phyloP scores from a whole-genome alignment of 2,797 vertebrate genomes.

The Acanthornis magna region DNA sequence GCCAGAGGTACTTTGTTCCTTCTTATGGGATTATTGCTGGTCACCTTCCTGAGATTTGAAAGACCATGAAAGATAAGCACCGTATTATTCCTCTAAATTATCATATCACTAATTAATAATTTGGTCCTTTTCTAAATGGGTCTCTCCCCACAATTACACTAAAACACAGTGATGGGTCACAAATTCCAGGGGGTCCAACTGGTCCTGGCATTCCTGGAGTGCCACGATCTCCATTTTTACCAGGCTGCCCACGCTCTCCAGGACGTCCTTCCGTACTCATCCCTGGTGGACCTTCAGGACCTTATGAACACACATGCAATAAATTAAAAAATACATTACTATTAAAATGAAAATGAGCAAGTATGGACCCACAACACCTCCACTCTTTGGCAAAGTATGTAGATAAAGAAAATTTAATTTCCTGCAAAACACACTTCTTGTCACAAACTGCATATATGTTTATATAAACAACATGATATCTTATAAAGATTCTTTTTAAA shows the following conservation, averaged over 20 bases:
- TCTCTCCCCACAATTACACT: conserved; percentile 87
- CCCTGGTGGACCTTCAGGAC: conserved; percentile 87
- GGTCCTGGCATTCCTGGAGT: conserved; percentile 85
- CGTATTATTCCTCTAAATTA: conserved; percentile 48
- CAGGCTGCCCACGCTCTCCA: conserved; percentile 85
- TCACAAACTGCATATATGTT: neutral
- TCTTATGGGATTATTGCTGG: conserved; percentile 74
- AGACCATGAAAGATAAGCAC: conserved; percentile 74
- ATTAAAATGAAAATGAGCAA: neutral
- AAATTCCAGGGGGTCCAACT: conserved; percentile 88
- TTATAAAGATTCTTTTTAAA: neutral
- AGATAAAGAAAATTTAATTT: neutral
- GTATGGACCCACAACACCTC: fast-evolving
- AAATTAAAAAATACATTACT: neutral
- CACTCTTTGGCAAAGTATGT: neutral
- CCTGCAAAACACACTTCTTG: neutral
- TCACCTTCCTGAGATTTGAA: conserved; percentile 93
- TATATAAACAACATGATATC: neutral
- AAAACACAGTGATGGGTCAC: conserved; percentile 92
- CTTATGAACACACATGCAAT: conserved; percentile 67
- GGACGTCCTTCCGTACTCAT: conserved; percentile 84
- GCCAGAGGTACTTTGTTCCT: conserved; percentile 82
- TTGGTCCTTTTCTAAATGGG: conserved; percentile 94
- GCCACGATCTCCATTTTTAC: conserved; percentile 86
- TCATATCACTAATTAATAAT: conserved; percentile 82